Evolutionary conservation across 2,888 invertebrate species (phyloP), one percentile per base, ranked within the genome.

Genomic region (Aspidiotus rigidus): DNA sequence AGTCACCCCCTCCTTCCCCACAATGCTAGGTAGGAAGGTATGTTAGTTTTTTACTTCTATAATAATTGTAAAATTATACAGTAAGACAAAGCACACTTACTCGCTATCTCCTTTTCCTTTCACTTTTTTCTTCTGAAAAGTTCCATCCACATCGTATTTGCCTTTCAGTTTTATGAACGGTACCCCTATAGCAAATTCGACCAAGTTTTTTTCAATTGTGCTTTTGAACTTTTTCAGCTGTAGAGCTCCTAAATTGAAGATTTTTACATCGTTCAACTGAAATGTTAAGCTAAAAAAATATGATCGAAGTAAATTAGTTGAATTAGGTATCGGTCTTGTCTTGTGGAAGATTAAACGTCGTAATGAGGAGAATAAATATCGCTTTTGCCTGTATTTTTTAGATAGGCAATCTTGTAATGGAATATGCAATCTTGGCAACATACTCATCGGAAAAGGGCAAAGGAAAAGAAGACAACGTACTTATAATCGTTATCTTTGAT

Each of bases 151-250:
- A 28, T 60, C 42, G 53, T 67, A 67, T 49, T 67, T 59, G 16
- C 59, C 53, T 39, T 59, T 67, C 7, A 57, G 59, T 42, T 59
- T 59, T 28, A 67, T 5, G 3, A 53, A 67, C 28, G 67, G 67
- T 11, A 67, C 39, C 13, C 44, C 67, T 10, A 67, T 7, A 8
- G 67, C 16, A 53, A 67, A 67, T 53, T 67, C 67, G 10, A 60
- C 67, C 0, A 53, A 6, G 28, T 40, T 67, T 16, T 53, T 15
- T 39, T 67, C 60, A n/a, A 59, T 67, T 53, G 44, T 44, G 44
- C 67, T 67, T 15, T 67, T 67, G 53, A 67, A 67, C 44, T 67
- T 67, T 39, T 59, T 67, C 60, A 67, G 44, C 39, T n/a, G 40
- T 39, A 67, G 59, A 6, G 67, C 59, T 5, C 67, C 59, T 1